Conservation (phyloP, 1,140 invertebrate genomes). For the Trichoplusia ni region DNA sequence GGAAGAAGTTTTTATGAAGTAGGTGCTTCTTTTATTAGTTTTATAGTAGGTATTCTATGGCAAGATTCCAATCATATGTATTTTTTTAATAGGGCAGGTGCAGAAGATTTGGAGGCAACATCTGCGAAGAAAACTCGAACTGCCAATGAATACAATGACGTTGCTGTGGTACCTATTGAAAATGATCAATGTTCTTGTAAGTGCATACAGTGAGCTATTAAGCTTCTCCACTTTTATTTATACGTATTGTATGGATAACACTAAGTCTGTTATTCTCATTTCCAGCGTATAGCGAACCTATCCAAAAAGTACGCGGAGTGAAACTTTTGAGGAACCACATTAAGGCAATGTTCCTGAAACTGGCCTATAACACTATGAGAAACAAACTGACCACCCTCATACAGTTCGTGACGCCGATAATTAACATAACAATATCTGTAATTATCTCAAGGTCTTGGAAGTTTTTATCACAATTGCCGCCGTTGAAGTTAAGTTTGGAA, state of each 20-base stretch:
- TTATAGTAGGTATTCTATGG: not conserved
- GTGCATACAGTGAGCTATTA: not conserved
- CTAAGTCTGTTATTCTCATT: conserved; percentile 22
- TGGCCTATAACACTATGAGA: conserved; percentile 81
- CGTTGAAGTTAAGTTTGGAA: conserved; percentile 68
- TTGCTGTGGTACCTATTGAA: conserved; percentile 49
- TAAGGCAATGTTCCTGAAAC: conserved; percentile 85
- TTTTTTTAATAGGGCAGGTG: conserved; percentile 72
- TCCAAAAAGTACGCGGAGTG: conserved; percentile 71
- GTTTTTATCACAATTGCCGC: conserved; percentile 71
- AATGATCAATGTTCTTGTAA: conserved; percentile 40
- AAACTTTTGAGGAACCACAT: conserved; percentile 82
- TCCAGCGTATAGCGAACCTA: conserved; percentile 56
- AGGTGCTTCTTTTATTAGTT: conserved; percentile 47
- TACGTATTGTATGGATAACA: too few relatives aligned
- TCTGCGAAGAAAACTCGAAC: conserved; percentile 39
- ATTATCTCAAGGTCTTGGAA: conserved; percentile 78
- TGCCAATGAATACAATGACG: conserved; percentile 36
- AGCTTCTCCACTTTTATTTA: too few relatives aligned
- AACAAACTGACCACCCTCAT: conserved; percentile 82
- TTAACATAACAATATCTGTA: conserved; percentile 84
- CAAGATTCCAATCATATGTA: not conserved
- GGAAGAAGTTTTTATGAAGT: conserved; percentile 96
- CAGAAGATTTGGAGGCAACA: conserved; percentile 55
- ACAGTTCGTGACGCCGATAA: conserved; percentile 83